Conservation (phyloP, 2,113 vertebrate genomes). For the cattle (Bos taurus) region ARS-UCD2.0 NC_037355.1:4281501-4282000, state of each 20-base stretch:
- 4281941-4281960: neutral
- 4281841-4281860: neutral
- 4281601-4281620: no score
- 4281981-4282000: neutral
- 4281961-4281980: neutral
- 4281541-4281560: no score
- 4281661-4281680: neutral
- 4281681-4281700: neutral
- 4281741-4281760: neutral
- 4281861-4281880: neutral
- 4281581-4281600: no score
- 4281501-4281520: no score
- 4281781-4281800: neutral
- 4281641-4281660: neutral
- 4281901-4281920: neutral
- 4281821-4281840: neutral
- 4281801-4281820: neutral
- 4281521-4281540: no score
- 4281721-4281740: neutral
- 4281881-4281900: neutral
- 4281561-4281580: no score
- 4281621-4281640: no score
- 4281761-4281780: neutral
- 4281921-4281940: neutral
- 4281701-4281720: neutral